Conservation (phyloP, 1,140 invertebrate species). For the Hycleus phaleratus region DNA sequence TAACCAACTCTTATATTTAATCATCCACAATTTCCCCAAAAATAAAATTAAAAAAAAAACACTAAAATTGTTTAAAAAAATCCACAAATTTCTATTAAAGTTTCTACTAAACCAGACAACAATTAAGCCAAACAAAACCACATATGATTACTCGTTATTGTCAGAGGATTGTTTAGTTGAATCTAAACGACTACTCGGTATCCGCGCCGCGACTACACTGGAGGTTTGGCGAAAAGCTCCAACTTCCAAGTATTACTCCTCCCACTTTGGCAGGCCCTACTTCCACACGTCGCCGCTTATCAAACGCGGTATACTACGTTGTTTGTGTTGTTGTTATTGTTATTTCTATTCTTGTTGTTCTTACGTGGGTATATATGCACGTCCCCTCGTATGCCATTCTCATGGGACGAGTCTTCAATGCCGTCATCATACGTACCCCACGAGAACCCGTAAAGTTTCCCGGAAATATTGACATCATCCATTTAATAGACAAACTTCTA, state of each 20-base stretch:
- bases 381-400: neutral
- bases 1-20: too few species aligned
- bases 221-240: constrained; percentile 23
- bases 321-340: too few species aligned
- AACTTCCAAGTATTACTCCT: constrained; percentile 31
- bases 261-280: constrained; percentile 28
- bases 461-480: too few species aligned
- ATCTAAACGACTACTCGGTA: neutral
- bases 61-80: neutral
- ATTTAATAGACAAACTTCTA: too few species aligned
- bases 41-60: neutral
- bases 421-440: constrained; percentile 27
- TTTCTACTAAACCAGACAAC: neutral
- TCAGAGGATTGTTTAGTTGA: too few species aligned
- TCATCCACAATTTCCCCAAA: too few species aligned
- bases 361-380: too few species aligned
- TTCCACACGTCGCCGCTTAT: constrained; percentile 30
- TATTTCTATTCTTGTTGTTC: too few species aligned
- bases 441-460: constrained; percentile 5
- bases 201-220: constrained; percentile 24
- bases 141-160: neutral
- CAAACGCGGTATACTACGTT: constrained; percentile 16
- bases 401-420: constrained; percentile 23
- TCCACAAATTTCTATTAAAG: neutral
- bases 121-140: neutral